Conservation (phyloP, 1,140 invertebrate species). For the Cardiocondyla obscurior region DNA sequence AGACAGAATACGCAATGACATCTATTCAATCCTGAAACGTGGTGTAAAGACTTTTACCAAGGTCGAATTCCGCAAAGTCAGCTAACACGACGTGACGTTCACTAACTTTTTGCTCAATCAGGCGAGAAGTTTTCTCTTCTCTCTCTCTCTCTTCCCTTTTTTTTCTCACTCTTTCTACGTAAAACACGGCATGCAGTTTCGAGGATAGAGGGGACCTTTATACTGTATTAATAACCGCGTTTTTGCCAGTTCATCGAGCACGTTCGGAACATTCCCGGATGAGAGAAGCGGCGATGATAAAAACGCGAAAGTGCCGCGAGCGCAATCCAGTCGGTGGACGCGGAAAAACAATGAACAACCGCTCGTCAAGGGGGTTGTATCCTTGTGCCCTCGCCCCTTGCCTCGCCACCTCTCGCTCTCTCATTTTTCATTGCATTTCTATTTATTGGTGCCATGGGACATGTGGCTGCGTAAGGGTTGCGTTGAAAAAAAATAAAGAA, state of each 20-base stretch:
- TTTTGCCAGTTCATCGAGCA: slow-evolving; percentile 44
- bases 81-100: slow-evolving; percentile 18
- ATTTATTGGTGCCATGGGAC: slow-evolving; percentile 62
- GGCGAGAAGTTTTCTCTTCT: slow-evolving; percentile 12
- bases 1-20: not conserved
- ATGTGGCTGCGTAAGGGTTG: slow-evolving; percentile 10
- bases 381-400: not conserved
- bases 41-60: slow-evolving; percentile 16
- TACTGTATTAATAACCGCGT: slow-evolving; percentile 50
- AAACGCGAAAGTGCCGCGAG: slow-evolving; percentile 5
- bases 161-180: not conserved
- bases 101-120: slow-evolving; percentile 46
- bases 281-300: not conserved
- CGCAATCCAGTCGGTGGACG: not conserved
- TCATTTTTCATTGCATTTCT: slow-evolving; percentile 60
- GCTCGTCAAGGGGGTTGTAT: slow-evolving; percentile 53
- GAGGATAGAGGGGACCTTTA: not conserved
- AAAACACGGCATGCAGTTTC: not conserved
- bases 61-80: slow-evolving; percentile 26
- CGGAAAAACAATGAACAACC: slow-evolving; percentile 68
- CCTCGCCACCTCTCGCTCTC: not conserved
- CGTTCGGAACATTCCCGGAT: slow-evolving; percentile 20
- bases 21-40: not conserved
- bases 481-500: not conserved
- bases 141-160: not conserved